These are phyloP conservation scores for Aporophyla lueneburgensis DNA, from an alignment of 2,888 invertebrate genomes.

Conservation along the genomic window DNA sequence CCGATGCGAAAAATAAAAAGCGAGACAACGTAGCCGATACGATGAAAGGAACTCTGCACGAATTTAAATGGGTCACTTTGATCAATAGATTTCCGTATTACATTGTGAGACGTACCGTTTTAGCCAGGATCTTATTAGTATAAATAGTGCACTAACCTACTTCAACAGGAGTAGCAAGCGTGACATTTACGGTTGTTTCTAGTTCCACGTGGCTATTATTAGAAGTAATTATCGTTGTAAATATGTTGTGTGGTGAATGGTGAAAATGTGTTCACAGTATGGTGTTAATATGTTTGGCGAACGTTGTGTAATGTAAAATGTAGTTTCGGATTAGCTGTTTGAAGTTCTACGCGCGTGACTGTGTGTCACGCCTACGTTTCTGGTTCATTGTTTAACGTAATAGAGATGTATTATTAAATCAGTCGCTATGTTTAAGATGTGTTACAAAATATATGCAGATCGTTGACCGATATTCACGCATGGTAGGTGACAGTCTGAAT, in stretches of 20 bases:
- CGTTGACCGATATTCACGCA: slow-evolving; percentile 31
- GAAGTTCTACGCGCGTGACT: slow-evolving; percentile 52
- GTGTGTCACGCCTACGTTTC: slow-evolving; percentile 38
- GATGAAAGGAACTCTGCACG: background rate
- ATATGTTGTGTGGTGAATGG: slow-evolving; percentile 36
- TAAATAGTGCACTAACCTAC: slow-evolving; percentile 59
- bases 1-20: background rate
- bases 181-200: slow-evolving; percentile 48
- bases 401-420: slow-evolving; percentile 14
- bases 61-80: slow-evolving; percentile 19
- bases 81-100: slow-evolving; percentile 37
- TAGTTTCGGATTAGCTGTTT: slow-evolving; percentile 32
- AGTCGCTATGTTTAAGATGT: background rate
- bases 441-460: slow-evolving; percentile 20
- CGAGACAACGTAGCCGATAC: background rate
- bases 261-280: slow-evolving; percentile 60
- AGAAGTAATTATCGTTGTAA: slow-evolving; percentile 51
- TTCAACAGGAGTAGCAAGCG: slow-evolving; percentile 39
- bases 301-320: slow-evolving; percentile 30
- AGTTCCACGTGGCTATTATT: slow-evolving; percentile 46
- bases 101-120: slow-evolving; percentile 32
- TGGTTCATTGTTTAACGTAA: slow-evolving; percentile 5
- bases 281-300: slow-evolving; percentile 48
- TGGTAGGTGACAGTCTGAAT: background rate
- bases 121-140: slow-evolving; percentile 37